Base-by-base conservation (phyloP, 2,797 vertebrate species). In the Lepidocolaptes lacrymiger region DNA sequence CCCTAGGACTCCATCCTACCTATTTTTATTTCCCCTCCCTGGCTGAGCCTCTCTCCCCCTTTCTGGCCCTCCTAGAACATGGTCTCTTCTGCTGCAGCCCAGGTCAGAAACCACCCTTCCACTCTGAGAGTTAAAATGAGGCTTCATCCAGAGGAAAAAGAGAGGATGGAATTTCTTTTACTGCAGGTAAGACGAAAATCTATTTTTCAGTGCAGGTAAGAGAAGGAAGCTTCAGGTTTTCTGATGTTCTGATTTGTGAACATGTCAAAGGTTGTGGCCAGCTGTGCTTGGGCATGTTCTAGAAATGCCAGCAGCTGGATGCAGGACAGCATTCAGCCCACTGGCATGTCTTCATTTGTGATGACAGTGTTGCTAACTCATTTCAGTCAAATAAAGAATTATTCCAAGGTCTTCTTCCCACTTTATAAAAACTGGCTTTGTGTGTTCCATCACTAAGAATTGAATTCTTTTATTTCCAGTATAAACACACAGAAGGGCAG, bases 41-140 rank as follows among this genome's bases (percentile, higher is more conserved):
- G 0, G 7, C 2, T 54, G 22, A 80, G 22, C 34, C 26, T 81
- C 36, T 15, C 21, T 52, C 7, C 3, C 16, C 3, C 4, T 46
- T 68, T 55, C 49, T 26, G 28, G 16, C 36, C 15, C 43, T 68
- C 49, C 36, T 16, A 46, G 28, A 49, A 48, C 8, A 74, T 7
- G 1, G 0, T 22, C 43, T 49, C 16, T 32, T 54, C 43, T 69
- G 21, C 59, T 69, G 30, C 79, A 84, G 48, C 16, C 39, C 34
- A 62, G 39, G 21, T 3, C 55, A 89, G 36, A 93, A 88, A 72
- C 12, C 34, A 83, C 2, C 14, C 16, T 52, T n/a, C 37, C 12
- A 49, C 8, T 56, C n/a, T 8, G 21, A 58, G 75, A 83, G 32
- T 34, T 72, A 72, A 92, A 89, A 74, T 54, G 26, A 75, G 26